Percentiles rank a stretch among this genome's conserved stretches.
These are phyloP conservation scores for Podargus strigoides DNA, from an alignment of 2,797 vertebrate genomes.

Conservation along the genomic window DNA sequence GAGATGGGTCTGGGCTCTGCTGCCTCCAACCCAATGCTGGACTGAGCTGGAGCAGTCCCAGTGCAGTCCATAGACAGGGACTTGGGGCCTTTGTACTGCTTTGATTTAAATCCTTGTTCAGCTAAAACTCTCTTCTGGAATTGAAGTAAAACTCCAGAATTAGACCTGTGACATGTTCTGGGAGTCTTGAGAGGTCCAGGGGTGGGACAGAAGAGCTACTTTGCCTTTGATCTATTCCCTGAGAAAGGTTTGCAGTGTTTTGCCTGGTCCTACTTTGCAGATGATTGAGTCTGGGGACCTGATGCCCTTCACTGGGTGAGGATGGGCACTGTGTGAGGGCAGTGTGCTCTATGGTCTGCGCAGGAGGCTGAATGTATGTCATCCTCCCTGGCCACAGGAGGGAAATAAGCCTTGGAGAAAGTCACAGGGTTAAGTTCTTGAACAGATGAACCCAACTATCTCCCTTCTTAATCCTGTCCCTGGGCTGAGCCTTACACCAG, in stretches of 20 bases:
- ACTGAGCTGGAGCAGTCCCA: not conserved
- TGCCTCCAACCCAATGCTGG: not conserved
- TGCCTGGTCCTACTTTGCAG: not conserved
- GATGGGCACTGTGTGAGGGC: not conserved
- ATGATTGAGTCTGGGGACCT: not conserved
- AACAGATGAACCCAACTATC: not conserved
- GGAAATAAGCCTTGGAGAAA: not conserved
- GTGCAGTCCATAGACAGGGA: not conserved
- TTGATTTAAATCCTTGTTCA: not conserved
- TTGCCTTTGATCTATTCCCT: not conserved
- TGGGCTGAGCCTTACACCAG: not conserved
- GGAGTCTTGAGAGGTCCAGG: not conserved
- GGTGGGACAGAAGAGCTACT: not conserved
- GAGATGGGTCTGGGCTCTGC: not conserved
- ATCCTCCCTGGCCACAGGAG: not conserved
- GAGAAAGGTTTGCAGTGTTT: not conserved
- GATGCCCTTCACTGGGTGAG: not conserved
- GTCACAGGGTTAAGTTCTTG: not conserved
- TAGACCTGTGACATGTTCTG: rapidly evolving
- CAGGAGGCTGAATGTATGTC: rapidly evolving
- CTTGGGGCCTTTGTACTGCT: not conserved
- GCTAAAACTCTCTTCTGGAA: not conserved
- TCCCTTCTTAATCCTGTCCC: not conserved
- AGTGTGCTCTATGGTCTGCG: rapidly evolving
- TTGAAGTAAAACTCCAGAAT: not conserved